Base-by-base conservation (phyloP, 2,797 vertebrate species). In the Takifugu ocellatus region DNA sequence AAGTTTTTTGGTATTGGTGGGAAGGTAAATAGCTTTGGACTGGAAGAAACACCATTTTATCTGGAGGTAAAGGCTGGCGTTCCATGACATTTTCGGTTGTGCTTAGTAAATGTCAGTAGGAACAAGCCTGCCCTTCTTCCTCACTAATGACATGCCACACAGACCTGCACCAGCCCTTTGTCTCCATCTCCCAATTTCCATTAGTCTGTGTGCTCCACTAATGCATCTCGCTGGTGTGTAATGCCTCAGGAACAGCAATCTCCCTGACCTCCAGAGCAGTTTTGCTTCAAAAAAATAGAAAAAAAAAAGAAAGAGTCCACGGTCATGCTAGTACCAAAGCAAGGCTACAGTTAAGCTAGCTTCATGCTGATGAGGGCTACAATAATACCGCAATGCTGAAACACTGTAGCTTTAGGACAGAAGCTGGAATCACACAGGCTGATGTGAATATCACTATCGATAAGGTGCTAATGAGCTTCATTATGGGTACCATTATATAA, bases 81-180 rank as follows among this genome's bases (percentile, higher is more conserved):
- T 91, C 84, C 57, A 44, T 90, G 88, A 90, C 90, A 90, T 91
- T 91, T 91, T 85, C 83, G 75, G 67, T 75, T 61, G 61, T 73
- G 75, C 72, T 86, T 21, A 75, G 79, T 84, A 89, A 91, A 92
- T 90, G 88, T 90, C 88, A 92, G 70, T 68, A 72, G 74, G 82
- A 88, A 81, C 83, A 77, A 84, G 83, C 72, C 75, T 67, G 78
- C 68, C 79, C 66, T 63, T 62, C 62, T 70, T 61, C 63, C 59
- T 61, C 79, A 75, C 78, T 83, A 83, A 86, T 81, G 69, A 75
- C 84, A 83, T 63, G 77, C 75, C 83, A 75, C 61, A 49, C 63
- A 80, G 79, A 77, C 74, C 75, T 60, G 54, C 65, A 51, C 65
- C 51, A 61, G 66, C 60, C 68, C 59, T 82, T 77, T 76, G 72